Conservation (phyloP, 2,888 invertebrate species). For the Helobdella robusta region DNA sequence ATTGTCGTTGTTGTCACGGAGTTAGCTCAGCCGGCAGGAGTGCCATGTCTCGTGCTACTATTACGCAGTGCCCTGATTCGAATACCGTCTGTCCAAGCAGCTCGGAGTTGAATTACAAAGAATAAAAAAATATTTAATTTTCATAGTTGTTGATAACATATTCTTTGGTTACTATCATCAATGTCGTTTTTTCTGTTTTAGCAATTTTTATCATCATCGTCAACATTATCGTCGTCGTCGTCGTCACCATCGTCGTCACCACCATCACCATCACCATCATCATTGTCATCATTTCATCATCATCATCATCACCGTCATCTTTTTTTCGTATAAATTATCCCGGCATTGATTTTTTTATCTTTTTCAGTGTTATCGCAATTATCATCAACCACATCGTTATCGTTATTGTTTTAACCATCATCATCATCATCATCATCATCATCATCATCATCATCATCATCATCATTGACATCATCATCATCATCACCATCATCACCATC, state of each 20-base stretch:
- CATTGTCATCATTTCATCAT: background rate
- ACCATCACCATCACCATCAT: background rate
- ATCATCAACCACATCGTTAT: background rate
- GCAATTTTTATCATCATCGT: background rate
- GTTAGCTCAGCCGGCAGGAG: too few relatives aligned
- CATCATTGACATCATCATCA: conserved; percentile 31
- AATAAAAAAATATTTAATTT: too few relatives aligned
- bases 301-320: background rate
- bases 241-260: background rate
- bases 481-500: conserved; percentile 29
- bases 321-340: background rate
- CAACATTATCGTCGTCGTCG: background rate
- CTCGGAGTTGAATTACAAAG: too few relatives aligned
- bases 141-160: too few relatives aligned
- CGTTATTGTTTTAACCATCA: conserved; percentile 26
- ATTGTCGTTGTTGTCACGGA: too few relatives aligned
- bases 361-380: background rate
- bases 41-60: too few relatives aligned
- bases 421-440: conserved; percentile 42
- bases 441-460: conserved; percentile 38
- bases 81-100: too few relatives aligned
- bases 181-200: background rate
- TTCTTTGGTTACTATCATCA: background rate
- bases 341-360: background rate
- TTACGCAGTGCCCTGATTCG: too few relatives aligned